phyloP scores from a whole-genome alignment of 2,113 vertebrate genomes.

The Notothenia coriiceps region DNA sequence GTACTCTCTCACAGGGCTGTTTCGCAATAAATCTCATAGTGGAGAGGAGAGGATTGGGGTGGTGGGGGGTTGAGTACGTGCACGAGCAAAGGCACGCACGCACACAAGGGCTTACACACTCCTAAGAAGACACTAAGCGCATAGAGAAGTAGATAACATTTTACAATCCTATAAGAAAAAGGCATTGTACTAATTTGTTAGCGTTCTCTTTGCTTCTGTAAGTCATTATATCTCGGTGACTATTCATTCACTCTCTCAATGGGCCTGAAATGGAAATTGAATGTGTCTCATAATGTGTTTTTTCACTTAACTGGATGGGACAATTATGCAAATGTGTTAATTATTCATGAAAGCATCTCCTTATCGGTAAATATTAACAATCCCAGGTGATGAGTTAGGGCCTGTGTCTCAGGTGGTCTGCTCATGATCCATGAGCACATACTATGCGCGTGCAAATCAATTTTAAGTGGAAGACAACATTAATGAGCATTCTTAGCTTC shows the following conservation, averaged over 20 bases:
- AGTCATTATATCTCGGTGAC: constrained; percentile 46
- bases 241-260: constrained; percentile 58
- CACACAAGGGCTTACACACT: constrained; percentile 17
- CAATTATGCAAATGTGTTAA: constrained; percentile 68
- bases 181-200: constrained; percentile 36
- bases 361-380: constrained; percentile 60
- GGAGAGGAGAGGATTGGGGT: constrained; percentile 39
- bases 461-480: constrained; percentile 9
- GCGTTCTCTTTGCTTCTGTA: constrained; percentile 25
- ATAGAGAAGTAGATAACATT: constrained; percentile 20
- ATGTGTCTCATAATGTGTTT: constrained; percentile 58
- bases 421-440: constrained; percentile 44
- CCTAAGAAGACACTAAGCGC: constrained; percentile 7
- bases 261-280: constrained; percentile 45
- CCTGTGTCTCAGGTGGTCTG: constrained; percentile 26
- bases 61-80: constrained; percentile 20
- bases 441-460: constrained; percentile 41
- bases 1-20: constrained; percentile 75
- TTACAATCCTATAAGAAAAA: constrained; percentile 22
- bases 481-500: constrained; percentile 31
- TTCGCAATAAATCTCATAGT: constrained; percentile 75
- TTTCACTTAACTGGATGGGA: constrained; percentile 46
- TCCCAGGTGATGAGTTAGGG: constrained; percentile 54
- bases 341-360: constrained; percentile 46
- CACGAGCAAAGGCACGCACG: constrained; percentile 27